phyloP scores from a whole-genome alignment of 1,140 invertebrate genomes.

The Euschistus heros region DNA sequence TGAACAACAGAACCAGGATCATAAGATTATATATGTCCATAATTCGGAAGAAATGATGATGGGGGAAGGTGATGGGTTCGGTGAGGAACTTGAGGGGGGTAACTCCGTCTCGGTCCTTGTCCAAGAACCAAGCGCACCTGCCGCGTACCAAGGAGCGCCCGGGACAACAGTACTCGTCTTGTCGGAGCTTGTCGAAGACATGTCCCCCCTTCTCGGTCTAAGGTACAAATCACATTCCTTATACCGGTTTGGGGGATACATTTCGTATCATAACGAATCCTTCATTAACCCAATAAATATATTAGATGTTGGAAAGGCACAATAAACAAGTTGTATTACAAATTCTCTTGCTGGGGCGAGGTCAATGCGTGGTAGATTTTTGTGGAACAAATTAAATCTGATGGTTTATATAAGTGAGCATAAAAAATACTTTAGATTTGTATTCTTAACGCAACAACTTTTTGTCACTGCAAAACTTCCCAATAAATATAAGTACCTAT shows the following conservation, averaged over 20 bases:
- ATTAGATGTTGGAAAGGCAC: not conserved
- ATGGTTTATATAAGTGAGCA: too few species aligned
- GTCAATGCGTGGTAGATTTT: too few species aligned
- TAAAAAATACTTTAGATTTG: too few species aligned
- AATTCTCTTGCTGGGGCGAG: too few species aligned
- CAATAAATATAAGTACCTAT: too few species aligned
- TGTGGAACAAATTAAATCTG: too few species aligned
- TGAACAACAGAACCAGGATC: constrained; percentile 25
- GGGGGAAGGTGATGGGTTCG: constrained; percentile 18
- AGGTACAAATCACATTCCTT: constrained; percentile 25
- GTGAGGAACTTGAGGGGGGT: constrained; percentile 19
- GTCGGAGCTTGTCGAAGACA: constrained; percentile 33
- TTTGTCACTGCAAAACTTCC: too few species aligned
- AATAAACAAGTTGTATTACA: too few species aligned
- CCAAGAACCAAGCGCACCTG: constrained; percentile 26
- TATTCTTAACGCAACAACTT: too few species aligned
- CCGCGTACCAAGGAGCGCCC: constrained; percentile 28
- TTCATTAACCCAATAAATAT: not conserved
- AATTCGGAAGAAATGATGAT: constrained; percentile 12
- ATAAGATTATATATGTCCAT: constrained; percentile 28
- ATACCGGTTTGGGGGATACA: constrained; percentile 5
- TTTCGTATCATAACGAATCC: not conserved
- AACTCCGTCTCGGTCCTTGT: constrained; percentile 29
- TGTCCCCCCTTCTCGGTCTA: constrained; percentile 31
- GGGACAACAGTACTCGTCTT: constrained; percentile 31